Conservation (phyloP, 2,888 invertebrate species). For the Polydrusus pterygomalis region DNA sequence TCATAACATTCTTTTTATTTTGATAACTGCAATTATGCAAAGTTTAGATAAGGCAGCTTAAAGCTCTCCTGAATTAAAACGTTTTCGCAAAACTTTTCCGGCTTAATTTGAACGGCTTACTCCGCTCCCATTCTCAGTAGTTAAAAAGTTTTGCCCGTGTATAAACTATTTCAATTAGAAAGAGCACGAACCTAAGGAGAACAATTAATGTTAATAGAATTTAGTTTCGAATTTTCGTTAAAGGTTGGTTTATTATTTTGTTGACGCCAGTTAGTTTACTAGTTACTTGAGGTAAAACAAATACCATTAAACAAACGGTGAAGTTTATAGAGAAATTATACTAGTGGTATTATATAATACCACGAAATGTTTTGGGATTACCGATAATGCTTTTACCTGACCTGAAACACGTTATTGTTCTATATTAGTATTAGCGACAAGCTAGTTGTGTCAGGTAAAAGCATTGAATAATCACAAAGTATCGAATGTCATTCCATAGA, state of each 20-base stretch:
- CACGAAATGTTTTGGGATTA: no score
- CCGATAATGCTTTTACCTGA: no score
- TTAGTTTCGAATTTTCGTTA: neutral
- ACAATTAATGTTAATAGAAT: conserved; percentile 15
- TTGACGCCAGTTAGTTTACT: neutral
- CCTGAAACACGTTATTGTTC: no score
- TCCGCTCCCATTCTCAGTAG: conserved; percentile 19
- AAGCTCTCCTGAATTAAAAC: conserved; percentile 12
- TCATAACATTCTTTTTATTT: no score
- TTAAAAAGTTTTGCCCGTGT: conserved; percentile 21
- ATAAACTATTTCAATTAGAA: conserved; percentile 30
- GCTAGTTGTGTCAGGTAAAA: no score
- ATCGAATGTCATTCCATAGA: no score
- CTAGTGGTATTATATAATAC: no score
- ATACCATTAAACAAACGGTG: no score
- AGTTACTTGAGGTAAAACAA: neutral
- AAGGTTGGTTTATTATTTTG: neutral
- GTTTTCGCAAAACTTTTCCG: conserved; percentile 18
- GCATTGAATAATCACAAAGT: no score
- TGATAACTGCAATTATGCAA: conserved; percentile 7
- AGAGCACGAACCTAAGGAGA: neutral
- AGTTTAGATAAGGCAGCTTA: conserved; percentile 5
- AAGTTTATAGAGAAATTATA: no score
- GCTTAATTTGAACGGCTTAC: conserved; percentile 24
- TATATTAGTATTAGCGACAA: no score